These are phyloP conservation scores for Enteromius treurensis DNA, from an alignment of 2,797 vertebrate genomes.

Conservation along the genomic window DNA sequence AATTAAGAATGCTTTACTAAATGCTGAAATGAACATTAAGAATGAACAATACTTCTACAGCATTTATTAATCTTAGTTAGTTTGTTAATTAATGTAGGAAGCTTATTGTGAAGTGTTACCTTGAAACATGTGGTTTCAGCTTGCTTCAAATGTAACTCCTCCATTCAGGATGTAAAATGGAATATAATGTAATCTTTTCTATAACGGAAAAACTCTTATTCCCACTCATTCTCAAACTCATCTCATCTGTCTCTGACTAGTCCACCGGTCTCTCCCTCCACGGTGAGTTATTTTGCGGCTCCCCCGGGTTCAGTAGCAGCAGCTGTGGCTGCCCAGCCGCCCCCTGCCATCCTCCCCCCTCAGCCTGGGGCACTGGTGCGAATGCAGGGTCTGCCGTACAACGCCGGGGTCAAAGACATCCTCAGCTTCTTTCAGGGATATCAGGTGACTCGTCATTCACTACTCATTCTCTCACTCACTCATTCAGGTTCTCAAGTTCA, in stretches of 20 bases:
- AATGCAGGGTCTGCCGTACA: constrained; percentile 96
- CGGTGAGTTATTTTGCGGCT: constrained; percentile 88
- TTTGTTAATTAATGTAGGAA: too few species aligned
- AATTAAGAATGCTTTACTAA: too few species aligned
- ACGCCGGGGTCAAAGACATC: constrained; percentile 93
- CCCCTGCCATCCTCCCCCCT: constrained; percentile 78
- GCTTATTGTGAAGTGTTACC: too few species aligned
- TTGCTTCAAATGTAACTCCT: background rate
- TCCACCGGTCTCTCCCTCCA: constrained; percentile 93
- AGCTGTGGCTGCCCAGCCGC: constrained; percentile 81
- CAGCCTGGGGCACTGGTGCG: constrained; percentile 89
- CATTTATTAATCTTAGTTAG: too few species aligned
- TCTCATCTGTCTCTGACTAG: constrained; percentile 67
- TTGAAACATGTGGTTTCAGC: background rate
- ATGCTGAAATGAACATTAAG: too few species aligned
- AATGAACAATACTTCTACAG: too few species aligned
- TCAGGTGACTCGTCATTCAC: constrained; percentile 84
- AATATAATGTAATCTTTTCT: background rate
- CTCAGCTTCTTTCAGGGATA: constrained; percentile 97
- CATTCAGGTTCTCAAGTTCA: constrained; percentile 16
- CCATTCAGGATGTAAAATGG: background rate
- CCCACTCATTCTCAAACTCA: background rate
- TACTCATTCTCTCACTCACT: background rate
- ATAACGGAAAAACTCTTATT: background rate
- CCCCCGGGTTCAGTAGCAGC: constrained; percentile 83